Conservation (phyloP, 2,113 vertebrate species). For the Callithrix jacchus region DNA sequence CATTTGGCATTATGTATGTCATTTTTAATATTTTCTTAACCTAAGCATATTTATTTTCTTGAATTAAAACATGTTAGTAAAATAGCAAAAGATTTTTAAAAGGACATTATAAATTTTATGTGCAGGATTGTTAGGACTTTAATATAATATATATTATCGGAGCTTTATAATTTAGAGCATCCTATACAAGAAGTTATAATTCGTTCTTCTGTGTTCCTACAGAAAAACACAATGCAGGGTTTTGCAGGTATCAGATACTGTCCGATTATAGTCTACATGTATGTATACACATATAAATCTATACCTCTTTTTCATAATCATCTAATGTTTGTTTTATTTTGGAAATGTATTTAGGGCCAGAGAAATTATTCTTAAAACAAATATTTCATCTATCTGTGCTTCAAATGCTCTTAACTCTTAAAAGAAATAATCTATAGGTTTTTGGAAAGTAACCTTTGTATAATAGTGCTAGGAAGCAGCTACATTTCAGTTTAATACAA, state of each 20-base stretch:
- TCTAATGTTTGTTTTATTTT: background rate
- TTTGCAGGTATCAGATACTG: background rate
- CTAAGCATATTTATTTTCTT: background rate
- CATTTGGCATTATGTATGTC: background rate
- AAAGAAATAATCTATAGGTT: background rate
- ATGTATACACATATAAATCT: background rate
- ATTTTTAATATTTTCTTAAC: slow-evolving; percentile 15
- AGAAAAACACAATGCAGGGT: background rate
- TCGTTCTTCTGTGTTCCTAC: background rate
- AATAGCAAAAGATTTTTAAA: background rate
- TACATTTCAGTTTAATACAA: background rate
- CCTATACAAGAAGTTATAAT: background rate
- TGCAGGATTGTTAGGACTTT: background rate
- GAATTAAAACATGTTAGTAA: background rate
- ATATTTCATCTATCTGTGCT: background rate
- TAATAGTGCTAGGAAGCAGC: background rate
- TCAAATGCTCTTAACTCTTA: background rate
- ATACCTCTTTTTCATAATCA: background rate
- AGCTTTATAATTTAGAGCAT: background rate
- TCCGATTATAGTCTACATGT: background rate
- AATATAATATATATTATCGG: background rate
- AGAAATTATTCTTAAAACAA: background rate
- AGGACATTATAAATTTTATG: background rate
- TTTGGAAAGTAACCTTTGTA: background rate
- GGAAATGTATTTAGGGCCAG: background rate